phyloP scores from a whole-genome alignment of 1,140 invertebrate genomes.

The Pachyrhynchus sulphureomaculatus region DNA sequence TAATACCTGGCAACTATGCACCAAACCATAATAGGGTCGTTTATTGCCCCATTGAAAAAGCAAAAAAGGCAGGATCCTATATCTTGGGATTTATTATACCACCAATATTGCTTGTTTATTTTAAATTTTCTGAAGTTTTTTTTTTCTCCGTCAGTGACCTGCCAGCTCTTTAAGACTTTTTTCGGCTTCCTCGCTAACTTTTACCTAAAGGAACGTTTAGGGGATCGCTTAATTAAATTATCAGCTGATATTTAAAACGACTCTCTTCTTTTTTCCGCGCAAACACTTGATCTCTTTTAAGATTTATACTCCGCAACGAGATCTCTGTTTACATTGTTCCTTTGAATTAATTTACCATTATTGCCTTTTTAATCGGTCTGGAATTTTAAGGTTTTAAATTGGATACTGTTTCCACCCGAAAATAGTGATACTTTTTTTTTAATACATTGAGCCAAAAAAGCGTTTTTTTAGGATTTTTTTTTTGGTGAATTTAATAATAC shows the following conservation, averaged over 20 bases:
- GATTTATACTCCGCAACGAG: conserved; percentile 25
- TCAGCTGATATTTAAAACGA: conserved; percentile 50
- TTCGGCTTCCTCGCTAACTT: conserved; percentile 38
- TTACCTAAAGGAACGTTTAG: conserved; percentile 41
- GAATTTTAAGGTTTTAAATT: conserved; percentile 19
- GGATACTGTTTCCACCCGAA: not conserved
- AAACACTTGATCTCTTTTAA: conserved; percentile 44
- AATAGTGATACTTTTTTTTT: too few relatives aligned
- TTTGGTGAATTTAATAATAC: too few relatives aligned
- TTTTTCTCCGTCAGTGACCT: conserved; percentile 16
- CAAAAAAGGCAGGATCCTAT: too few relatives aligned
- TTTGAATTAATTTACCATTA: conserved; percentile 31
- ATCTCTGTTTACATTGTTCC: conserved; percentile 28
- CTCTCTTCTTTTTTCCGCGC: conserved; percentile 39
- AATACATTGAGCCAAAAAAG: too few relatives aligned
- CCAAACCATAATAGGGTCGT: too few relatives aligned
- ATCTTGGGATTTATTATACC: too few relatives aligned
- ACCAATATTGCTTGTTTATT: too few relatives aligned
- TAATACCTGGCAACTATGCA: too few relatives aligned
- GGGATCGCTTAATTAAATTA: conserved; percentile 50
- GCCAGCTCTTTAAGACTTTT: conserved; percentile 31
- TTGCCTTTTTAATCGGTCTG: conserved; percentile 24
- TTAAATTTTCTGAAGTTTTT: too few relatives aligned
- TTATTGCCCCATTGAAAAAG: too few relatives aligned
- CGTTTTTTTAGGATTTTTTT: too few relatives aligned